These are phyloP conservation scores for Engystomops pustulosus DNA, from an alignment of 2,113 vertebrate genomes.

Conservation along the genomic window DNA sequence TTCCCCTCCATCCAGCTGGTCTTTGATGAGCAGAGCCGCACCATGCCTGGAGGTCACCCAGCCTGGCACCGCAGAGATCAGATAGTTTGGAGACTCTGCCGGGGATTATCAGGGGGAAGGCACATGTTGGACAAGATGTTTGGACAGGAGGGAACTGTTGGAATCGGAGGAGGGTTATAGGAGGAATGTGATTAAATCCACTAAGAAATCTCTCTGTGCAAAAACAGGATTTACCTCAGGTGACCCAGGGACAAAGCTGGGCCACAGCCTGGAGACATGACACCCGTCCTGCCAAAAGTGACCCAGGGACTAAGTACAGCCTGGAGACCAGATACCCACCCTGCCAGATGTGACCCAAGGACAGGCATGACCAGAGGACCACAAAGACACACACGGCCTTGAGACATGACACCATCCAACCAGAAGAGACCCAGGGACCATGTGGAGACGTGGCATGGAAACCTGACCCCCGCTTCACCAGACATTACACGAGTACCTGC, in stretches of 20 bases:
- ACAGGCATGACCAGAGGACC: no score
- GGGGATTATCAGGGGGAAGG: slow-evolving; percentile 60
- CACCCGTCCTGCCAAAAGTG: background rate
- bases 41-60: slow-evolving; percentile 56
- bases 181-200: slow-evolving; percentile 48
- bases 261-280: background rate
- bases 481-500: no score
- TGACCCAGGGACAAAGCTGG: slow-evolving; percentile 46
- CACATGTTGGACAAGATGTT: slow-evolving; percentile 61
- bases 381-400: no score
- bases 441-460: no score
- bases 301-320: no score
- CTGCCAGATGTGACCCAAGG: no score
- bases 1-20: slow-evolving; percentile 36
- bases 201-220: slow-evolving; percentile 55
- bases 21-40: slow-evolving; percentile 47
- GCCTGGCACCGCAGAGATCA: slow-evolving; percentile 63
- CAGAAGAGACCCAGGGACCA: no score
- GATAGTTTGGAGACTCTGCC: slow-evolving; percentile 65
- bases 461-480: no score
- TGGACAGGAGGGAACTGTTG: slow-evolving; percentile 62
- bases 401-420: no score
- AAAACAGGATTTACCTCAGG: slow-evolving; percentile 62
- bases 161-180: slow-evolving; percentile 51
- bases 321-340: no score